Conservation (phyloP, 2,888 invertebrate genomes). For the Habrosyne pyritoides region DNA sequence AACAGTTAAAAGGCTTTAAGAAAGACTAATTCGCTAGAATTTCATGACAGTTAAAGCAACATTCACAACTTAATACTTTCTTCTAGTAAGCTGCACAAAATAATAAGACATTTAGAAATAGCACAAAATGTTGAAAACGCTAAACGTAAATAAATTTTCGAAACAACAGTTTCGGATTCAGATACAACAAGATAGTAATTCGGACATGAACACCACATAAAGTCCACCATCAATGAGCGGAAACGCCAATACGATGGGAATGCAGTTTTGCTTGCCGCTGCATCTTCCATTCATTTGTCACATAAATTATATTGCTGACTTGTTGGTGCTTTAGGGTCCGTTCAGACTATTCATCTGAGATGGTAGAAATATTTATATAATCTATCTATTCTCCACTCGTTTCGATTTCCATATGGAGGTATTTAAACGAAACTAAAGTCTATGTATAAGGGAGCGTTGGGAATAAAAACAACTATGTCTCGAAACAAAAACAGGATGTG, state of each 20-base stretch:
- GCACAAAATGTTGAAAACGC: neutral
- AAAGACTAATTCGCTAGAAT: too few relatives aligned
- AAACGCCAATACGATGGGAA: constrained; percentile 30
- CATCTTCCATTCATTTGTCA: constrained; percentile 52
- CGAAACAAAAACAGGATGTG: too few relatives aligned
- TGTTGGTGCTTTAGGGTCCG: constrained; percentile 10
- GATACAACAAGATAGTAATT: neutral
- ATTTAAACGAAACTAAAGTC: too few relatives aligned
- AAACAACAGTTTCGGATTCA: neutral
- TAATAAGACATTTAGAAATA: neutral
- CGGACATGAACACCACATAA: constrained; percentile 1
- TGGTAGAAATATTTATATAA: neutral
- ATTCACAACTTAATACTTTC: too few relatives aligned
- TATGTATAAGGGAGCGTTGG: too few relatives aligned
- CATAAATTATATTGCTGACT: constrained; percentile 42
- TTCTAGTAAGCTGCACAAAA: too few relatives aligned
- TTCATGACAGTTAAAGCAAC: too few relatives aligned
- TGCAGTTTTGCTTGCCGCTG: constrained; percentile 27
- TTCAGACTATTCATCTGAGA: neutral
- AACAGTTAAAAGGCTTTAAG: too few relatives aligned
- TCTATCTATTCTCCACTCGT: neutral
- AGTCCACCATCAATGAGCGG: constrained; percentile 14
- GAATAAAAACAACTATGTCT: too few relatives aligned
- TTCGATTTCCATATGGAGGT: too few relatives aligned
- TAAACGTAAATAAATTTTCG: neutral